These are phyloP conservation scores for Elegia similella DNA, from an alignment of 2,888 invertebrate genomes.

Conservation along the genomic window DNA sequence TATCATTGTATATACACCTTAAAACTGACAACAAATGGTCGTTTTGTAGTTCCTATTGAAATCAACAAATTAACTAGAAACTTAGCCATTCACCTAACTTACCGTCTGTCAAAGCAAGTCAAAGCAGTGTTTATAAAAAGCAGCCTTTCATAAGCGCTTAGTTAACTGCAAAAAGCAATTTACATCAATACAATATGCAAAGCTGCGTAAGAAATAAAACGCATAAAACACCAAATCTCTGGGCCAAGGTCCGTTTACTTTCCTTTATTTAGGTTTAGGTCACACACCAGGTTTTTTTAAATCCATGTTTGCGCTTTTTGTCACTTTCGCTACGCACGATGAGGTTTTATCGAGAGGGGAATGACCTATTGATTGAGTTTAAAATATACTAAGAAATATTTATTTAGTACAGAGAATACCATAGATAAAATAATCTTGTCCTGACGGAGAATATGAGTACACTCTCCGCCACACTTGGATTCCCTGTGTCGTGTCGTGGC, in stretches of 20 bases:
- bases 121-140: slow-evolving; percentile 4
- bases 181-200: slow-evolving; percentile 11
- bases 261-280: slow-evolving; percentile 21
- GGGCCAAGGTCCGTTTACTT: slow-evolving; percentile 27
- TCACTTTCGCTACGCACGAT: slow-evolving; percentile 15
- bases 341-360: slow-evolving; percentile 2
- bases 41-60: not conserved
- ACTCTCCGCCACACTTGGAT: too few relatives aligned
- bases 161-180: slow-evolving; percentile 10
- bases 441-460: too few relatives aligned
- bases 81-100: not conserved
- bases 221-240: slow-evolving; percentile 12
- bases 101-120: not conserved
- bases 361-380: slow-evolving; percentile 5
- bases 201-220: slow-evolving; percentile 15
- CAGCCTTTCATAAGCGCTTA: slow-evolving; percentile 11
- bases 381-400: too few relatives aligned
- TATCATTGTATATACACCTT: too few relatives aligned
- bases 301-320: slow-evolving; percentile 9
- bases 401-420: too few relatives aligned
- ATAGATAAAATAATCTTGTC: too few relatives aligned
- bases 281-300: slow-evolving; percentile 2
- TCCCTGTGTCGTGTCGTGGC: too few relatives aligned
- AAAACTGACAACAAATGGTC: too few relatives aligned
- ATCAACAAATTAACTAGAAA: not conserved